phyloP scores from a whole-genome alignment of 1,140 invertebrate genomes.

The Cryptotermes secundus region DNA sequence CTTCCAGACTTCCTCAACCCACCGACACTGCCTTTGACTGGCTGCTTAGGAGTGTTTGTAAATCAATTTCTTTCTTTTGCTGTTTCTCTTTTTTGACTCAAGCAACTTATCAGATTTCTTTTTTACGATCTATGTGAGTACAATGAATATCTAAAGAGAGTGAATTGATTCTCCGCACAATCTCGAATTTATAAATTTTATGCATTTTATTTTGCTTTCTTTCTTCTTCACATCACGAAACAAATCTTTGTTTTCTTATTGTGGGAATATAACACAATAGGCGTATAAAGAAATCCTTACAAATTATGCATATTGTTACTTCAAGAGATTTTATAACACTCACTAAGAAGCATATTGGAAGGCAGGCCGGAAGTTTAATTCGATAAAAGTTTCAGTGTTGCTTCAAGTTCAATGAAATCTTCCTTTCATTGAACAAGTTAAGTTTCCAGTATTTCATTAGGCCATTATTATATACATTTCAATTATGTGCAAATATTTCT shows the following conservation, averaged over 20 bases:
- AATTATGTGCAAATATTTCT: no score
- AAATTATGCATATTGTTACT: background rate
- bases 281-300: background rate
- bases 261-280: background rate
- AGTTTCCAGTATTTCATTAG: no score
- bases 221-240: background rate
- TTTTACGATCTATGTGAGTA: background rate
- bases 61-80: constrained; percentile 3
- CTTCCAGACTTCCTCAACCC: background rate
- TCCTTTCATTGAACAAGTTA: no score
- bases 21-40: background rate
- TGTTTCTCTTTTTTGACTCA: background rate
- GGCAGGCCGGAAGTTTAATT: no score
- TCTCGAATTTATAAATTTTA: background rate
- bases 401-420: no score
- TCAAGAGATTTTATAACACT: background rate
- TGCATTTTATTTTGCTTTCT: background rate
- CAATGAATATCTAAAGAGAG: background rate
- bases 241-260: background rate
- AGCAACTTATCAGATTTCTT: background rate
- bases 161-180: background rate
- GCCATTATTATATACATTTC: no score
- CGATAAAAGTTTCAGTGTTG: no score
- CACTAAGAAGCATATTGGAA: background rate
- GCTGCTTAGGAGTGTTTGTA: background rate